These are phyloP conservation scores for Corapipo altera DNA, from an alignment of 2,113 vertebrate species.

Conservation along the genomic window DNA sequence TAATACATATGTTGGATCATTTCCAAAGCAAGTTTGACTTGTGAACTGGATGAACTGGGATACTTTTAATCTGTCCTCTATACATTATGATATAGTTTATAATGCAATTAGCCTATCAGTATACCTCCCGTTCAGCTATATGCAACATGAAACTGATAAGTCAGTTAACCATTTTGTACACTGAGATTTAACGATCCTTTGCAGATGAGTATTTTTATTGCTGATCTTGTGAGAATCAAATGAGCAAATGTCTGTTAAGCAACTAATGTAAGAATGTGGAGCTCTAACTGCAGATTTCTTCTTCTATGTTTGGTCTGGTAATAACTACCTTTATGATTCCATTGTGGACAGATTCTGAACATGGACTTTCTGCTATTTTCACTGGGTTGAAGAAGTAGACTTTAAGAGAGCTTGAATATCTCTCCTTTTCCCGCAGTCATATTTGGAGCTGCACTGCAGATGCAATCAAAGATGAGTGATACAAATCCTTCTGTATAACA, in stretches of 20 bases:
- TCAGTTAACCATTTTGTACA: background rate
- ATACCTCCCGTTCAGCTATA: background rate
- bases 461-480: background rate
- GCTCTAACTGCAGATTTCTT: background rate
- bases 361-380: background rate
- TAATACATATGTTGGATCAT: background rate
- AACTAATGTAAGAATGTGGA: background rate
- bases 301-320: background rate
- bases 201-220: background rate
- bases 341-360: background rate
- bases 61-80: background rate
- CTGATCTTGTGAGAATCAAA: background rate
- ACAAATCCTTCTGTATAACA: background rate
- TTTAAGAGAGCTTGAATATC: background rate
- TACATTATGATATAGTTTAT: background rate
- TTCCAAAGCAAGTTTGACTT: background rate
- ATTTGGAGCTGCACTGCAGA: background rate
- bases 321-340: background rate
- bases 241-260: background rate
- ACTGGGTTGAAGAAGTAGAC: background rate
- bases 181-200: background rate
- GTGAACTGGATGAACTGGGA: background rate
- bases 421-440: background rate
- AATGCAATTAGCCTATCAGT: background rate
- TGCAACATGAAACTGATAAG: background rate